Conservation (phyloP, 2,797 vertebrate species). For the Hypotaenidia okinawae region DNA sequence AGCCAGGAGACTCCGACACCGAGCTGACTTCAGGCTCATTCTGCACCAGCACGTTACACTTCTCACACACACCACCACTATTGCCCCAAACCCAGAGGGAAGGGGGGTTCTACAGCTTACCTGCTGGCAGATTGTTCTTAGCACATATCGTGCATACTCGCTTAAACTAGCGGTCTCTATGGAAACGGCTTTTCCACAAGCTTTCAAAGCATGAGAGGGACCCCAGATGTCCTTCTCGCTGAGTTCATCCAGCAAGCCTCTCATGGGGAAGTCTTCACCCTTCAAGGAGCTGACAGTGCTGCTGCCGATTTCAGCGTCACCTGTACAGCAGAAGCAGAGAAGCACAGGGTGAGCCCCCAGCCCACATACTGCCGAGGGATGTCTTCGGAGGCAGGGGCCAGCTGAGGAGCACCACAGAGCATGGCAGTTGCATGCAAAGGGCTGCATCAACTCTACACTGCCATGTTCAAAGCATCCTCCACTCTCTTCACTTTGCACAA, state of each 20-base stretch:
- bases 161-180: constrained; percentile 77
- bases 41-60: background rate
- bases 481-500: background rate
- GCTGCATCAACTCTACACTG: background rate
- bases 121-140: constrained; percentile 80
- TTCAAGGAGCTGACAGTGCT: constrained; percentile 62
- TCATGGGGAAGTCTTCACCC: constrained; percentile 67
- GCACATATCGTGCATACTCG: constrained; percentile 77
- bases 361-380: background rate
- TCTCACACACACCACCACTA: background rate
- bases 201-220: constrained; percentile 52
- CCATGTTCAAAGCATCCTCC: background rate
- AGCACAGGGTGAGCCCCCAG: background rate
- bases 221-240: constrained; percentile 67
- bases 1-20: background rate
- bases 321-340: constrained; percentile 65
- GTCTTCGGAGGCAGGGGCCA: background rate
- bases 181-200: constrained; percentile 70
- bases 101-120: constrained; percentile 25
- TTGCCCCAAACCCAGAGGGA: background rate
- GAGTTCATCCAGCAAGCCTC: constrained; percentile 65
- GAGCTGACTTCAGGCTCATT: background rate
- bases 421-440: background rate
- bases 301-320: constrained; percentile 78
- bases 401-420: background rate